Evolutionary conservation across 2,797 vertebrate genomes (phyloP), one percentile per base, ranked within the genome.

Genomic region (Chrosomus eos): DNA sequence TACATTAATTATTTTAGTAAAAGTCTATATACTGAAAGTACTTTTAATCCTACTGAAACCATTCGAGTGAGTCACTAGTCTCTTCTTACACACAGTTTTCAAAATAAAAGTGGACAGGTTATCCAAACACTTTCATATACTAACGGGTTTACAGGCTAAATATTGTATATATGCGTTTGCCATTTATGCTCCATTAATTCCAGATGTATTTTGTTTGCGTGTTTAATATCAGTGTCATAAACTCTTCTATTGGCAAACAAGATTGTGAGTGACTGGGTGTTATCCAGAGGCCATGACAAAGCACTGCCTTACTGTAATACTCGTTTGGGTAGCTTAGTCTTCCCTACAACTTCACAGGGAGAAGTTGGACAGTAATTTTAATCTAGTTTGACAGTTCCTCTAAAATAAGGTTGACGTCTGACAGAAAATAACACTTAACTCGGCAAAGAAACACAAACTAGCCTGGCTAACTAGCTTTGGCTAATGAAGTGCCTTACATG

Each of bases 251-350:
- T 84, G 43, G 58, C 73, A 80, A 62, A 85, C 75, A 79, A 62
- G 64, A 53, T 58, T 70, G 5, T 40, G 60, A 68, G 75, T 58
- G 8, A 51, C 85, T 90, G 88, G 88, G 87, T 87, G 78, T 78
- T 85, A 89, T 89, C 87, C 89, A 89, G 87, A 84, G 85, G 80
- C 90, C 87, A 92, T 92, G 91, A 92, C 92, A 91, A 91, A 92
- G 92, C 92, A 92, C 80, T 87, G 88, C 16, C 62, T 83, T 48
- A 19, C 87, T 28, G 62, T 68, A 67, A 38, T 36, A 87, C 68
- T 81, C 19, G 40, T 81, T 79, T 31, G 23, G 33, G 19, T 83
- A 21, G 51, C 48, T 67, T 80, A 21, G 28, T 67, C 36, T 55
- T 80, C 14, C 4, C 31, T 14, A 60, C 21, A 72, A 45, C 66